Evolutionary conservation across 2,113 vertebrate genomes (phyloP).

Genomic region (Probosciger aterrimus): DNA sequence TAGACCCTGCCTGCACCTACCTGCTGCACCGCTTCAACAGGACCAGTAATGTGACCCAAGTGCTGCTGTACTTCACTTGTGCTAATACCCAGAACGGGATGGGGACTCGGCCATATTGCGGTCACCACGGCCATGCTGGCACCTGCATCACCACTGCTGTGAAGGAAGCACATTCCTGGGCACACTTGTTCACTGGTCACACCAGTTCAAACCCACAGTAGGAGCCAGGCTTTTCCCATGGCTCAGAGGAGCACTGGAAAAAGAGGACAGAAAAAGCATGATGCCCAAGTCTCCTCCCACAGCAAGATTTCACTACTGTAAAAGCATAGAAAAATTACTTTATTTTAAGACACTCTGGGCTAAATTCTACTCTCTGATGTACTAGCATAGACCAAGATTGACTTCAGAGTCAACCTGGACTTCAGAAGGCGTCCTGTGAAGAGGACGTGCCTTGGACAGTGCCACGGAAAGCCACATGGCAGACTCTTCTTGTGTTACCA

Average conservation of each 20-base stretch:
- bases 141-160: not conserved
- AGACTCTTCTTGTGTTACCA: not conserved
- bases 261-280: not conserved
- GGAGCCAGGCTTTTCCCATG: not conserved
- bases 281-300: not conserved
- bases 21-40: not conserved
- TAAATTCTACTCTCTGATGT: not conserved
- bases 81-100: not conserved
- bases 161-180: not conserved
- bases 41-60: not conserved
- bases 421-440: not conserved
- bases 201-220: not conserved
- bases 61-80: not conserved
- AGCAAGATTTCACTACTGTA: not conserved
- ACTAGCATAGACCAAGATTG: not conserved
- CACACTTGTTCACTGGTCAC: not conserved
- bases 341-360: not conserved
- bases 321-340: not conserved
- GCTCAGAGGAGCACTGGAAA: not conserved
- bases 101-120: rapidly evolving
- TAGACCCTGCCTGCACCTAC: not conserved
- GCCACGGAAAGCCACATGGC: not conserved
- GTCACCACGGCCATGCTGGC: not conserved
- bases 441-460: not conserved
- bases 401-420: not conserved